These are phyloP conservation scores for Mus spicilegus DNA, from an alignment of 2,113 vertebrate genomes.

Conservation along the genomic window DNA sequence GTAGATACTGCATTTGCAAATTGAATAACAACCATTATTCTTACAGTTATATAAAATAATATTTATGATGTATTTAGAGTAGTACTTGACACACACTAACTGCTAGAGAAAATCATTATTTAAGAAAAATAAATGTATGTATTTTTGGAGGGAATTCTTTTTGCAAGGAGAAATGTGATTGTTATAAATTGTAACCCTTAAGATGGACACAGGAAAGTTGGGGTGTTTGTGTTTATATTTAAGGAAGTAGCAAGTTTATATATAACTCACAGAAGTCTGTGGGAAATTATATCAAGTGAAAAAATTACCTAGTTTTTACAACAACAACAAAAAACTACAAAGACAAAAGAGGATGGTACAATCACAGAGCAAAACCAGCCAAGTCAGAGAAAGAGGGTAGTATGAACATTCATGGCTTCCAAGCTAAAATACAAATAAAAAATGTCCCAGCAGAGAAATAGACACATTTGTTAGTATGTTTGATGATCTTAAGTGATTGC, in stretches of 20 bases:
- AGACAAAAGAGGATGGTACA: neutral
- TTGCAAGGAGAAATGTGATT: neutral
- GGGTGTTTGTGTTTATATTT: neutral
- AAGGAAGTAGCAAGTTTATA: neutral
- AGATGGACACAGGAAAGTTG: neutral
- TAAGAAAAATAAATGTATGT: constrained; percentile 22
- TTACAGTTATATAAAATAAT: neutral
- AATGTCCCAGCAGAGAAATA: neutral
- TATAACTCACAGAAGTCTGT: neutral
- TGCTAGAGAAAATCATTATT: neutral
- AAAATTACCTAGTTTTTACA: constrained; percentile 44
- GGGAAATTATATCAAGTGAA: neutral
- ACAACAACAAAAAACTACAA: neutral
- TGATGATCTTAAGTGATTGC: neutral
- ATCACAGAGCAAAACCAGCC: neutral
- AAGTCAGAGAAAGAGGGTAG: neutral
- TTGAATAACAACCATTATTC: neutral
- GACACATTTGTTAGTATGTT: neutral
- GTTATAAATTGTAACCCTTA: constrained; percentile 15
- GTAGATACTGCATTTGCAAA: neutral
- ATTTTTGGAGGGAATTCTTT: constrained; percentile 13
- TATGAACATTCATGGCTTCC: neutral
- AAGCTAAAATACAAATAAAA: neutral
- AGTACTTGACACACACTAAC: neutral
- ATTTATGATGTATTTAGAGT: neutral